These are phyloP conservation scores for Triplophysa dalaica DNA, from an alignment of 2,113 vertebrate genomes.

Conservation along the genomic window DNA sequence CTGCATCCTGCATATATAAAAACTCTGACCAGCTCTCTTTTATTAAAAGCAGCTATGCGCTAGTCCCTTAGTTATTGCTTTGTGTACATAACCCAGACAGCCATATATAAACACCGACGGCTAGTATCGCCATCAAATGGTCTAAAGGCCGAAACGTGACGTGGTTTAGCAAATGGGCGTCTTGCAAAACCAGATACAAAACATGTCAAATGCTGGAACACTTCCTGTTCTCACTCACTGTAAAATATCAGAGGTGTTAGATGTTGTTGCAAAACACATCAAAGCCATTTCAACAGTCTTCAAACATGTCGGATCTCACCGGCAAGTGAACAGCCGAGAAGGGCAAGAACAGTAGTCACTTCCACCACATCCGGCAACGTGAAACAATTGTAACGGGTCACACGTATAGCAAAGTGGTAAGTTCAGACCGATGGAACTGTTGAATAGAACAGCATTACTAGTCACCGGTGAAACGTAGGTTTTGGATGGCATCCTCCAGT, in stretches of 20 bases:
- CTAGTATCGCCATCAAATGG: background rate
- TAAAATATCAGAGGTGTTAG: slow-evolving; percentile 13
- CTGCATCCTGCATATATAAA: slow-evolving; percentile 23
- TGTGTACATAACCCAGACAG: background rate
- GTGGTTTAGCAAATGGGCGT: slow-evolving; percentile 1
- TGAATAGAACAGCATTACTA: no score
- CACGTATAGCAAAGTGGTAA: background rate
- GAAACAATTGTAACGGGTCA: background rate
- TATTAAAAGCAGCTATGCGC: background rate
- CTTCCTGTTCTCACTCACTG: slow-evolving; percentile 2
- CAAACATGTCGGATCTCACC: slow-evolving; percentile 25
- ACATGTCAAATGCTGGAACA: background rate
- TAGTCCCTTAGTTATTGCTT: background rate
- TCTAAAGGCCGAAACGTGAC: slow-evolving; percentile 10
- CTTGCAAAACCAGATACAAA: background rate
- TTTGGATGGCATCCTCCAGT: no score
- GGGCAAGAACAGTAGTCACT: background rate
- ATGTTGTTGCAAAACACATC: slow-evolving; percentile 1
- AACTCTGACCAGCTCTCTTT: background rate
- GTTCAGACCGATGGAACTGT: background rate
- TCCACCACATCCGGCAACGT: background rate
- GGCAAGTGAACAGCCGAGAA: background rate
- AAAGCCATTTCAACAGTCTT: slow-evolving; percentile 9
- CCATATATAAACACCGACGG: slow-evolving; percentile 17
- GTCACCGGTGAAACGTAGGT: no score